A percentile compares a stretch with the other conserved stretches of the same genome.
These are phyloP conservation scores for Micrastur ruficollis DNA, from an alignment of 2,797 vertebrate genomes.

Conservation along the genomic window DNA sequence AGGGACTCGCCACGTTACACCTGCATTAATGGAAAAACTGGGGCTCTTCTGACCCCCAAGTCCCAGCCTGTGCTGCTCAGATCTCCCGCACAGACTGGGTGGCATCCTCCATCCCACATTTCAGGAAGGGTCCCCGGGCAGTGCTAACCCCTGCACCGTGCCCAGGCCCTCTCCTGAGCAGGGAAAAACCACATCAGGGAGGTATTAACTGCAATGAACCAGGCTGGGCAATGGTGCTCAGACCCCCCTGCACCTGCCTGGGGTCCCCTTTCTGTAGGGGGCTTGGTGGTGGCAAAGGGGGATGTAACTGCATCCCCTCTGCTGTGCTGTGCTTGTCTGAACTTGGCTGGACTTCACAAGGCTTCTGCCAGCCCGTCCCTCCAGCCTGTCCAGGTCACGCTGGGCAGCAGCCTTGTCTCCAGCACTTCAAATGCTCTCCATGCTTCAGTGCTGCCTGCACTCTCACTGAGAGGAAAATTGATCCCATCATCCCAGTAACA, in stretches of 20 bases:
- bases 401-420: background rate
- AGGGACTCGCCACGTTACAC: background rate
- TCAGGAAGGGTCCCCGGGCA: background rate
- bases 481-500: background rate
- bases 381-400: background rate
- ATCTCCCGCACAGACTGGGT: rapidly evolving
- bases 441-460: background rate
- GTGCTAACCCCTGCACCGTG: background rate
- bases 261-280: background rate
- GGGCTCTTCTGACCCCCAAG: background rate
- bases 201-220: background rate
- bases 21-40: background rate
- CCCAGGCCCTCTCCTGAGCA: background rate
- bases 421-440: background rate
- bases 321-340: background rate
- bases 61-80: background rate
- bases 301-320: background rate
- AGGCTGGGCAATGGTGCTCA: background rate
- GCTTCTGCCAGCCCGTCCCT: background rate
- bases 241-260: background rate
- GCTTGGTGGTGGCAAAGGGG: background rate
- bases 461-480: rapidly evolving
- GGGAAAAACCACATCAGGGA: background rate
- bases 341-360: background rate
- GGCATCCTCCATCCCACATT: rapidly evolving